These are phyloP conservation scores for Pelmatolapia mariae DNA, from an alignment of 2,113 vertebrate species.

Conservation along the genomic window DNA sequence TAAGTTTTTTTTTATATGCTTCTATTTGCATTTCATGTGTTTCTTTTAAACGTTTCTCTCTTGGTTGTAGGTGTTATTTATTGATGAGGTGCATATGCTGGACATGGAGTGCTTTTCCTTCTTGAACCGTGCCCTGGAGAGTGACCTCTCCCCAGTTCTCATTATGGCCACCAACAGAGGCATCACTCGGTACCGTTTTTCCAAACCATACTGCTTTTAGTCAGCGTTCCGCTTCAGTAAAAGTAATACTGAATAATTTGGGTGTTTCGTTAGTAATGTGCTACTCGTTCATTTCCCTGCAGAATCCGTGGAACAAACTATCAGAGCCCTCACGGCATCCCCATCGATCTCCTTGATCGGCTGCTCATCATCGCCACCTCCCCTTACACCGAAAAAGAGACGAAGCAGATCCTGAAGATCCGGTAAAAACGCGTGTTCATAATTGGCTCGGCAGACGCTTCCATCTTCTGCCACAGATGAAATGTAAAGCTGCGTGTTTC, in stretches of 20 bases:
- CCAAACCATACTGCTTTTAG: background rate
- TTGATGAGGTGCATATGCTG: constrained; percentile 93
- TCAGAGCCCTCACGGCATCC: constrained; percentile 89
- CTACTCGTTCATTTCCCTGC: background rate
- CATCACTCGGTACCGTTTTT: constrained; percentile 78
- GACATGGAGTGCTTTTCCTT: constrained; percentile 95
- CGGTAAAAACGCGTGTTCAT: constrained; percentile 59
- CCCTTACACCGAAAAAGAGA: constrained; percentile 89
- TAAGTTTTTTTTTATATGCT: constrained; percentile 33
- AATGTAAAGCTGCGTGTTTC: background rate
- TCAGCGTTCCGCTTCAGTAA: accelerated
- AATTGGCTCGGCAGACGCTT: background rate
- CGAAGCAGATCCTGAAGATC: constrained; percentile 88
- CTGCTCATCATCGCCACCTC: constrained; percentile 87
- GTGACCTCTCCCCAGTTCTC: constrained; percentile 87
- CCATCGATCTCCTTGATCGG: constrained; percentile 87
- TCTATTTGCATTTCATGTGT: background rate
- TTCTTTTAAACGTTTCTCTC: background rate
- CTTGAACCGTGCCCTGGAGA: constrained; percentile 89
- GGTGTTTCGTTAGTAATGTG: background rate
- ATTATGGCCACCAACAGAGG: constrained; percentile 94
- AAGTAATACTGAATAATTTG: accelerated
- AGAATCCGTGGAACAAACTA: constrained; percentile 93
- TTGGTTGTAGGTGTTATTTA: constrained; percentile 83
- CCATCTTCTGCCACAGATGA: accelerated